A percentile compares a stretch with the other conserved stretches of the same genome.
These are phyloP conservation scores for Todiramphus chloris DNA, from an alignment of 2,113 vertebrate species.

Conservation along the genomic window DNA sequence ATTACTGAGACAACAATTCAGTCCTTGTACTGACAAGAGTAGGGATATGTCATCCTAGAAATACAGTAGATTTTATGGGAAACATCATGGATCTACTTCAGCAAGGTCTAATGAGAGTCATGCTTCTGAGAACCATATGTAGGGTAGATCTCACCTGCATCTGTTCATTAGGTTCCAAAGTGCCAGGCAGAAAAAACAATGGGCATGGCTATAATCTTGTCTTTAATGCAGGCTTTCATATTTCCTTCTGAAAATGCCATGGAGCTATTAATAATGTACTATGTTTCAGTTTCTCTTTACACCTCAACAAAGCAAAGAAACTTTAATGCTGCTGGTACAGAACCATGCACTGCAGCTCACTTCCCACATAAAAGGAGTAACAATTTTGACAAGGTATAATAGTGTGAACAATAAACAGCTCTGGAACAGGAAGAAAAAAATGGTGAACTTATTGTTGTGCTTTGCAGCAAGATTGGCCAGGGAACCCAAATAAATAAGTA, in stretches of 20 bases:
- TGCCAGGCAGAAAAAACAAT: neutral
- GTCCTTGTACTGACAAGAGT: neutral
- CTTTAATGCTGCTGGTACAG: neutral
- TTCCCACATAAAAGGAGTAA: neutral
- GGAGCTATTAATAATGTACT: neutral
- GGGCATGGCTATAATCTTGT: neutral
- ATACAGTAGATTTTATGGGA: neutral
- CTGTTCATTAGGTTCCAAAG: neutral
- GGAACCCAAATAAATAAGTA: neutral
- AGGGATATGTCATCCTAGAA: neutral
- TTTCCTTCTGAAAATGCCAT: neutral
- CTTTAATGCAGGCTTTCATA: neutral
- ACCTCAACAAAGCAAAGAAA: neutral
- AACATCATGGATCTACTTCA: neutral
- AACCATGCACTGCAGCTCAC: neutral
- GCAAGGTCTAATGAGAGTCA: neutral
- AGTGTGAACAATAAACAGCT: neutral
- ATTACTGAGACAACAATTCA: neutral
- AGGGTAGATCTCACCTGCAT: neutral
- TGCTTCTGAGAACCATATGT: neutral
- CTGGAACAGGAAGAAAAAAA: neutral
- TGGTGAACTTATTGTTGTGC: neutral
- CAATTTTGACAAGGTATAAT: neutral
- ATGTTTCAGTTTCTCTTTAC: neutral
- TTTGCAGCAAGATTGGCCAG: neutral